A percentile compares a stretch with the other conserved stretches of the same genome.
Conservation (phyloP, 2,888 invertebrate genomes). For the Mellilla xanthometata region DNA sequence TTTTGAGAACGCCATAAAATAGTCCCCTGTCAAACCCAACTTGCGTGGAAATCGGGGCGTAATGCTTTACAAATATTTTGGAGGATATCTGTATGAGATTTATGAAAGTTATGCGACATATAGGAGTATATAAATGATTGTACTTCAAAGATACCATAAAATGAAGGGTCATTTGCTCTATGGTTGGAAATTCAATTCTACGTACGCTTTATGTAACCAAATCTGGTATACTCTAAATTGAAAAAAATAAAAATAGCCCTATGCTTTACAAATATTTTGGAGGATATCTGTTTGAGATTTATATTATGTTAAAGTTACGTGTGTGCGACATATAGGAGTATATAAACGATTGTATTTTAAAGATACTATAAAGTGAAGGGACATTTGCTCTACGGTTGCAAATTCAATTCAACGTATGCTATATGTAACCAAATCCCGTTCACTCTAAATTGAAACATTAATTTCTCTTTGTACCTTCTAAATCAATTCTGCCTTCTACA, state of each 20-base stretch:
- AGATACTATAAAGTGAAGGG: neutral
- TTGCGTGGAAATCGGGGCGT: slow-evolving; percentile 57
- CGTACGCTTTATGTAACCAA: too few relatives aligned
- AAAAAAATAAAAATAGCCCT: too few relatives aligned
- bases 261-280: slow-evolving; percentile 65
- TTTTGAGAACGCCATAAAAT: slow-evolving; percentile 69
- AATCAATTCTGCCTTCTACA: too few relatives aligned
- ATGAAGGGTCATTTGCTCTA: too few relatives aligned
- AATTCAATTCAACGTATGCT: too few relatives aligned
- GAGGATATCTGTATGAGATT: slow-evolving; percentile 29
- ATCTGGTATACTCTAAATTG: too few relatives aligned
- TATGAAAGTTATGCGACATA: slow-evolving; percentile 28
- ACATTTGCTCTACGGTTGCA: too few relatives aligned
- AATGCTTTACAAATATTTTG: slow-evolving; percentile 66
- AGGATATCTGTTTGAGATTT: slow-evolving; percentile 29
- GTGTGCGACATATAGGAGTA: slow-evolving; percentile 21
- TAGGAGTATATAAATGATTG: slow-evolving; percentile 18
- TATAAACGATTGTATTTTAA: slow-evolving; percentile 19
- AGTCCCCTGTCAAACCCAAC: slow-evolving; percentile 68
- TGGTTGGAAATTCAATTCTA: too few relatives aligned
- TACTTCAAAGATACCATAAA: slow-evolving; percentile 9
- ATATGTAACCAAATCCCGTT: too few relatives aligned
- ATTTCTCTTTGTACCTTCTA: too few relatives aligned
- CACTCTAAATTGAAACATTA: too few relatives aligned
- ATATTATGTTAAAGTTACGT: slow-evolving; percentile 30